Percentiles rank a stretch among this genome's conserved stretches.
These are phyloP conservation scores for Drosophila punjabiensis DNA, from an alignment of 1,140 invertebrate species.

Conservation along the genomic window DNA sequence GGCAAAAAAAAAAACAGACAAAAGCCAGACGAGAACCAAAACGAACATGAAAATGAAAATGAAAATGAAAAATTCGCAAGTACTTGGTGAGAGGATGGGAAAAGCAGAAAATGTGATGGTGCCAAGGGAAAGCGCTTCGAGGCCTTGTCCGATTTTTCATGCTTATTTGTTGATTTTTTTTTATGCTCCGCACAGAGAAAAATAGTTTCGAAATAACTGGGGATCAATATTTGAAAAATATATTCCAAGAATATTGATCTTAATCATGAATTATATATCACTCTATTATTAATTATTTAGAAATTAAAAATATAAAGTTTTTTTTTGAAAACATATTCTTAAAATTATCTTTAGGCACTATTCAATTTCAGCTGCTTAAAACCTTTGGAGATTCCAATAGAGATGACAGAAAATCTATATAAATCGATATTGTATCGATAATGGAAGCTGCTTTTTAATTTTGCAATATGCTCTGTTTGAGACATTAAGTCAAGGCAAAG, in stretches of 20 bases:
- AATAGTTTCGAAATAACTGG: neutral
- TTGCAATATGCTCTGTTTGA: neutral
- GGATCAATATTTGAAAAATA: neutral
- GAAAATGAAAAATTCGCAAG: constrained; percentile 41
- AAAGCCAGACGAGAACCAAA: constrained; percentile 32
- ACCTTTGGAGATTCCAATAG: neutral
- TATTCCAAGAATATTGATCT: too few species aligned
- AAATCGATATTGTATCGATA: neutral
- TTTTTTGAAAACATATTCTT: neutral
- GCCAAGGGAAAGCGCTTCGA: constrained; percentile 28
- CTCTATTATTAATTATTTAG: neutral
- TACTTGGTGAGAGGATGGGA: neutral
- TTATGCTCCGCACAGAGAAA: neutral
- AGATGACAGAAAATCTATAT: neutral
- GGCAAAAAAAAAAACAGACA: constrained; percentile 13
- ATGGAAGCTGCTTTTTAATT: neutral
- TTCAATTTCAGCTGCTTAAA: neutral
- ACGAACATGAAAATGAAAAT: neutral
- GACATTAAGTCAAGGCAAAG: neutral
- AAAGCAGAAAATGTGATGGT: neutral
- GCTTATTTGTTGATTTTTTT: constrained; percentile 10
- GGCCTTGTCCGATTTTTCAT: constrained; percentile 45
- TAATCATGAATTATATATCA: neutral
- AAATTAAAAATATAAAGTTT: neutral
- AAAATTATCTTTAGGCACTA: neutral